phyloP scores from a whole-genome alignment of 2,888 invertebrate genomes.

The Aporophyla lueneburgensis region DNA sequence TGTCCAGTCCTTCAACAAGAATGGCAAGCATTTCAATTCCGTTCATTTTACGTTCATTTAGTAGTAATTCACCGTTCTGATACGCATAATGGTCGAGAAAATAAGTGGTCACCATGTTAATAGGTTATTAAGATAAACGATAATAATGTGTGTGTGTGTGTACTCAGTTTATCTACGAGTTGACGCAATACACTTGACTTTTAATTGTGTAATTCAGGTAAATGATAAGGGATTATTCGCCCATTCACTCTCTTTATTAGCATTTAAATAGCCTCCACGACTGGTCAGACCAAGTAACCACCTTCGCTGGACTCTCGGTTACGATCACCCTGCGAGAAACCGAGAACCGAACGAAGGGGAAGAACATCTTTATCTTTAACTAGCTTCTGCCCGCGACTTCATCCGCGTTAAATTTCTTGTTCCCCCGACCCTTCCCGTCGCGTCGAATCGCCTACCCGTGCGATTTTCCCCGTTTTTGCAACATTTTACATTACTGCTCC shows the following conservation, averaged over 20 bases:
- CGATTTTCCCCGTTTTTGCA: too few relatives aligned
- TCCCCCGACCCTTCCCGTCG: too few relatives aligned
- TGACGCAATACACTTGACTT: conserved; percentile 27
- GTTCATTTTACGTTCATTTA: not conserved
- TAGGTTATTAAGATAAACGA: conserved; percentile 18
- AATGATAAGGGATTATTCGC: not conserved
- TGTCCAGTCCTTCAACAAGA: not conserved
- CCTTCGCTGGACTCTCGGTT: too few relatives aligned
- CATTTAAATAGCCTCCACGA: not conserved
- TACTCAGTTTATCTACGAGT: conserved; percentile 17
- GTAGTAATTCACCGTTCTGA: not conserved
- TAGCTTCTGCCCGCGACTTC: too few relatives aligned
- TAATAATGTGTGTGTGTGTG: not conserved
- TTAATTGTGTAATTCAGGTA: conserved; percentile 30
- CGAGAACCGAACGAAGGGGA: too few relatives aligned
- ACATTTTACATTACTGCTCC: too few relatives aligned
- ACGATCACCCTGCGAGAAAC: too few relatives aligned
- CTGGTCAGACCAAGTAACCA: too few relatives aligned
- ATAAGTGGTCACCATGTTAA: conserved; percentile 2
- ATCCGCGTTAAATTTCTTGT: too few relatives aligned
- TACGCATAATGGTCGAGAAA: conserved; percentile 4
- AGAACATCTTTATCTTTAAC: too few relatives aligned
- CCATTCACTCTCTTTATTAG: not conserved
- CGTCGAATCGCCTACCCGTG: too few relatives aligned
- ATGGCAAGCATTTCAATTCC: not conserved